These are phyloP conservation scores for Phalloptychus januarius DNA, from an alignment of 2,797 vertebrate genomes.

Conservation along the genomic window DNA sequence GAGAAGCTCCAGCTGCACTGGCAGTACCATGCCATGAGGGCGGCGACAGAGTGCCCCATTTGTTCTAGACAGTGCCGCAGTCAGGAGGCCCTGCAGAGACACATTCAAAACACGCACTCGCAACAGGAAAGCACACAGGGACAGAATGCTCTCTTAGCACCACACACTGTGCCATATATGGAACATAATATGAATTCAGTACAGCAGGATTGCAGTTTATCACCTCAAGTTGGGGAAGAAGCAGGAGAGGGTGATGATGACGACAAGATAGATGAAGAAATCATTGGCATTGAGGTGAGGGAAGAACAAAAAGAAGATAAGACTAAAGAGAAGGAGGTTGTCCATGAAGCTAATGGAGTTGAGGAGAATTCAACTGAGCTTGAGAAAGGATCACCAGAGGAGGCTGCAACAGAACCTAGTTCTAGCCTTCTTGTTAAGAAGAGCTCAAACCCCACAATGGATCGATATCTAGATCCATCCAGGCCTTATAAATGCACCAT, in stretches of 20 bases:
- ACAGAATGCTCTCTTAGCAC: constrained; percentile 70
- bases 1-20: constrained; percentile 98
- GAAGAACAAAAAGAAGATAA: constrained; percentile 83
- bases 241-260: constrained; percentile 74
- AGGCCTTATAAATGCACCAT: constrained; percentile 98
- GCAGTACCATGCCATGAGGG: constrained; percentile 98
- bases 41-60: constrained; percentile 97
- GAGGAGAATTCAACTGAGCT: constrained; percentile 89
- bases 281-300: constrained; percentile 46
- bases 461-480: constrained; percentile 96
- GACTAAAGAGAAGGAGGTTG: constrained; percentile 78
- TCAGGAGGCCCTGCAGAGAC: constrained; percentile 96
- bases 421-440: constrained; percentile 86
- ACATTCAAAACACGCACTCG: constrained; percentile 95
- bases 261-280: constrained; percentile 70
- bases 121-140: constrained; percentile 87
- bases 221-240: constrained; percentile 73
- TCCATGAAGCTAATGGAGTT: constrained; percentile 80
- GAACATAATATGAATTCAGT: constrained; percentile 63
- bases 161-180: constrained; percentile 55
- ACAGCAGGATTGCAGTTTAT: constrained; percentile 71
- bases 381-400: constrained; percentile 87
- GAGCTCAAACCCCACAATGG: constrained; percentile 94
- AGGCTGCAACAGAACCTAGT: constrained; percentile 87
- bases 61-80: constrained; percentile 98